These are phyloP conservation scores for Pelagia noctiluca DNA, from an alignment of 30 jellyfish, hydroid and myxozoan genomes.

Conservation along the genomic window DNA sequence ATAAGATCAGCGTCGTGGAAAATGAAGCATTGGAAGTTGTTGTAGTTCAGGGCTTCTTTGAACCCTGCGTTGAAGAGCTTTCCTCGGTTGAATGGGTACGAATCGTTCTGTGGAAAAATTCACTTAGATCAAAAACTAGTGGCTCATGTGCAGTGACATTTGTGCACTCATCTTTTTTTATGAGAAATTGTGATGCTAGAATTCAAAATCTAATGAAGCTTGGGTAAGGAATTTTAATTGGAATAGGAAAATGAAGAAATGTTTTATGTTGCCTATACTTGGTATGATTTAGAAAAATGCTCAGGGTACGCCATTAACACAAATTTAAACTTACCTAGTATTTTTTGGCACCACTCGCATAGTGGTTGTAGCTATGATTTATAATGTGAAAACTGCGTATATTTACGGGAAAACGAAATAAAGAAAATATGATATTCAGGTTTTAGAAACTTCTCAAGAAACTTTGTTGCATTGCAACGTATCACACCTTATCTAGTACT, in stretches of 20 bases:
- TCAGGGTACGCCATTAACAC: too few species aligned
- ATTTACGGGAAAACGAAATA: too few species aligned
- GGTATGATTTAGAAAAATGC: too few species aligned
- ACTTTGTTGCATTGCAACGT: too few species aligned
- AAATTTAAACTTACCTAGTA: too few species aligned
- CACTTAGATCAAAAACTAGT: neutral
- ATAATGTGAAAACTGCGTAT: too few species aligned
- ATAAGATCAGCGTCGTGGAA: conserved; percentile 78
- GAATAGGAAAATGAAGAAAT: neutral
- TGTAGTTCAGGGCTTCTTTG: conserved; percentile 33
- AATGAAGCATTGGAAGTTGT: conserved; percentile 48
- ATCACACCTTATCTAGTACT: too few species aligned
- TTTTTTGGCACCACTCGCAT: too few species aligned
- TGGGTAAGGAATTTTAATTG: neutral
- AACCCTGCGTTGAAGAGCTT: conserved; percentile 72
- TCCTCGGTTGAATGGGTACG: conserved; percentile 78
- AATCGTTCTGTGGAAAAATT: conserved; percentile 45
- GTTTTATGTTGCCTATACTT: too few species aligned
- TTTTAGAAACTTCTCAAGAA: too few species aligned
- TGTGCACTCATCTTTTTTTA: neutral
- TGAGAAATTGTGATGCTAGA: neutral
- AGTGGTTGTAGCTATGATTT: too few species aligned
- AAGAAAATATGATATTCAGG: too few species aligned
- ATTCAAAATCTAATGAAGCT: neutral
- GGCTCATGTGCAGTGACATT: neutral